Evolutionary conservation across 2,797 vertebrate genomes (phyloP).

Genomic region (Borostomias antarcticus): DNA sequence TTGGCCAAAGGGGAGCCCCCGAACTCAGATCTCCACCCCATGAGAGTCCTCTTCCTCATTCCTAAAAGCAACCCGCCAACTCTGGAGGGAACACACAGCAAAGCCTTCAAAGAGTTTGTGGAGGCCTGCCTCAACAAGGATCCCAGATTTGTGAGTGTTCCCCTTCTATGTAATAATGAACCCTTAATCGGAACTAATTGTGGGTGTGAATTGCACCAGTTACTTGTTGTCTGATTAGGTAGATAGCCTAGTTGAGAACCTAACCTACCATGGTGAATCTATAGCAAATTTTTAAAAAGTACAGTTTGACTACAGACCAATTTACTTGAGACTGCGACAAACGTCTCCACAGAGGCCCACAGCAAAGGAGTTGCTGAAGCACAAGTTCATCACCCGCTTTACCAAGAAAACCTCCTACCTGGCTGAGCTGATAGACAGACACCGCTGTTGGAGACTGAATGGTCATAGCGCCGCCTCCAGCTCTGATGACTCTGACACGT

Average conservation of each 20-base stretch:
- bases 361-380: conserved; percentile 85
- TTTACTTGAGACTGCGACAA: not conserved
- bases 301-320: not conserved
- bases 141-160: conserved; percentile 83
- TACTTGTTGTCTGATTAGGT: no score
- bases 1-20: conserved; percentile 88
- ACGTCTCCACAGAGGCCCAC: conserved; percentile 78
- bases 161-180: no score
- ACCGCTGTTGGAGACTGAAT: not conserved
- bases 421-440: conserved; percentile 70
- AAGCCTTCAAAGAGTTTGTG: conserved; percentile 88
- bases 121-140: conserved; percentile 90
- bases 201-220: no score
- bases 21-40: conserved; percentile 87
- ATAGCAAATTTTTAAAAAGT: no score
- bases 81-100: conserved; percentile 85
- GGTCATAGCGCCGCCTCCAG: not conserved
- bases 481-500: not conserved
- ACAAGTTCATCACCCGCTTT: conserved; percentile 88
- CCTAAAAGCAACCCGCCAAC: conserved; percentile 88
- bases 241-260: no score
- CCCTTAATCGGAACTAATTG: no score
- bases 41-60: conserved; percentile 88
- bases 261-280: no score
- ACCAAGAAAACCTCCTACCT: conserved; percentile 89